These are phyloP conservation scores for Tringa solitaria DNA, from an alignment of 2,113 vertebrate genomes.

Conservation along the genomic window DNA sequence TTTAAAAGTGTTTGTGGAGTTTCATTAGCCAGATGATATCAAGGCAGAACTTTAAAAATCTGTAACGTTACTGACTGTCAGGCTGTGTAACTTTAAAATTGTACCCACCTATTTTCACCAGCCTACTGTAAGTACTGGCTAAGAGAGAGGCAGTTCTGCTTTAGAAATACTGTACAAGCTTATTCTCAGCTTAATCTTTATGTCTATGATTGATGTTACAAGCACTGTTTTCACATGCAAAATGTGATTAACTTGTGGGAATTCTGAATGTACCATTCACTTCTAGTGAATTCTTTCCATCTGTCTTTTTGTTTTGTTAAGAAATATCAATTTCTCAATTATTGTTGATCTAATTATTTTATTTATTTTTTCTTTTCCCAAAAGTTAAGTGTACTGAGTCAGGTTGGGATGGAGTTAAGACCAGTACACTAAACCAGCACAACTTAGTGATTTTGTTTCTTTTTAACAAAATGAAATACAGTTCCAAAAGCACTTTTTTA, in stretches of 20 bases:
- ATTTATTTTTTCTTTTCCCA: neutral
- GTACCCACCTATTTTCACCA: neutral
- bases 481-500: neutral
- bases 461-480: neutral
- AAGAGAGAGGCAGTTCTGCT: neutral
- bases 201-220: neutral
- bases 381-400: neutral
- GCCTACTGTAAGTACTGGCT: neutral
- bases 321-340: neutral
- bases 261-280: neutral
- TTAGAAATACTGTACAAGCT: neutral
- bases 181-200: neutral
- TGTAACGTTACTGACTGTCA: neutral
- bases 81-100: neutral
- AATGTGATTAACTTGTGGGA: constrained; percentile 1
- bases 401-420: neutral
- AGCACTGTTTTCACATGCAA: neutral
- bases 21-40: neutral
- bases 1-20: neutral
- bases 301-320: neutral
- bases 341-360: neutral
- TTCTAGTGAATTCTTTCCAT: neutral
- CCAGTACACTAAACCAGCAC: neutral
- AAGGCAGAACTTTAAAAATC: neutral
- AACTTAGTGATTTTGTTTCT: neutral